These are phyloP conservation scores for Gadus chalcogrammus DNA, from an alignment of 2,113 vertebrate genomes.

Conservation along the genomic window DNA sequence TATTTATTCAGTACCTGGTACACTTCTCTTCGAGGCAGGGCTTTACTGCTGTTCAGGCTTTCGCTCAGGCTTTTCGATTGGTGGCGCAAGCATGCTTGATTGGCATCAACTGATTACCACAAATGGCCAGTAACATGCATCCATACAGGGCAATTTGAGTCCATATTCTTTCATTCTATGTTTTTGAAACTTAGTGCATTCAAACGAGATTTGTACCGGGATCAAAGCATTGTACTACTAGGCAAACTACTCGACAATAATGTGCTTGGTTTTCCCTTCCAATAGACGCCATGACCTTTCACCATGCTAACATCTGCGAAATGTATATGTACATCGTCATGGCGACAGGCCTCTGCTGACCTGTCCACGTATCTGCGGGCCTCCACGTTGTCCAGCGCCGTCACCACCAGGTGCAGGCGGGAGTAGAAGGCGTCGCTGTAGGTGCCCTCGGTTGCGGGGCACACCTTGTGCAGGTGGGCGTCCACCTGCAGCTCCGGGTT, in stretches of 20 bases:
- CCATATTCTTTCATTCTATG: too few relatives aligned
- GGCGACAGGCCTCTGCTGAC: slow-evolving; percentile 56
- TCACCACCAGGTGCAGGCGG: slow-evolving; percentile 85
- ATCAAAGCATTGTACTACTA: too few relatives aligned
- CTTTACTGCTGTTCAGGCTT: too few relatives aligned
- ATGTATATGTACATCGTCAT: background rate
- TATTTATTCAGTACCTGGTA: background rate
- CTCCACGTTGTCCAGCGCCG: slow-evolving; percentile 95
- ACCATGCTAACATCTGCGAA: too few relatives aligned
- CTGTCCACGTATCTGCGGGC: slow-evolving; percentile 97
- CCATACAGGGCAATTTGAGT: too few relatives aligned
- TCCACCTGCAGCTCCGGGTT: slow-evolving; percentile 90
- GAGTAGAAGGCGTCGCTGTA: slow-evolving; percentile 89
- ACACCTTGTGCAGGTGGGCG: slow-evolving; percentile 91
- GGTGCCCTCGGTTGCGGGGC: slow-evolving; percentile 86
- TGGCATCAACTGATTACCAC: too few relatives aligned
- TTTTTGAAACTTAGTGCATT: too few relatives aligned
- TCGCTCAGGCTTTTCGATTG: too few relatives aligned
- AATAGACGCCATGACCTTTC: too few relatives aligned
- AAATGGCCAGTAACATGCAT: too few relatives aligned
- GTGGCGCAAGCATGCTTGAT: too few relatives aligned
- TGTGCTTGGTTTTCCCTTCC: background rate
- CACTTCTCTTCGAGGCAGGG: background rate
- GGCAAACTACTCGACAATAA: background rate
- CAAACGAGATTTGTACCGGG: too few relatives aligned